Base-by-base conservation (phyloP, 2,888 invertebrate genomes). In the Agrotis puta region DNA sequence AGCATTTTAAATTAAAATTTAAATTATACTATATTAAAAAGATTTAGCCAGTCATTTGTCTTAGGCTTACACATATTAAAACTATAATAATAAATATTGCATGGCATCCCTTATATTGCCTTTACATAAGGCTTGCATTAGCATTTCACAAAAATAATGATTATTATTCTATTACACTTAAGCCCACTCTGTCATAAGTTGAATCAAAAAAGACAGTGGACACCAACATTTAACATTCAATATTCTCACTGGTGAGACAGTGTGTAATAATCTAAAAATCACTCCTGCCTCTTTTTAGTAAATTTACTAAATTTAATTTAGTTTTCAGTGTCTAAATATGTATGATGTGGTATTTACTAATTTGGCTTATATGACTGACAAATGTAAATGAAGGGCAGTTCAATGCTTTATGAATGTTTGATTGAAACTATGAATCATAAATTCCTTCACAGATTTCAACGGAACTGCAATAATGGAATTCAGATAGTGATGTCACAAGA, bases 91-190 rank as follows among this genome's bases (percentile, higher is more conserved):
- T 77, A 47, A 47, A 64, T 70, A 79, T 74, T 74, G 79, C 79
- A 74, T 61, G 69, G 78, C 77, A 70, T 64, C 14, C 20, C 13
- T 53, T 56, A 56, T 50, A 61, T 64, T 53, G 70, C 78, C 70
- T 43, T 43, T 79, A 69, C 18, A 79, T 27, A 56, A 13, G 74
- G 79, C 79, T 43, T 51, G 79, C 80, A 67, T 53, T 75, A 79
- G 79, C 75, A 50, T 11, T 51, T 57, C 39, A 3, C 45, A 56
- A 27, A 54, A 33, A 56, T n/a, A 11, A 33, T 13, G 6, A 13
- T 33, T 56, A 33, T 33, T 56, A 33, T 6, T 33, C 7, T 39
- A 11, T 39, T 39, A 39, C 39, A 39, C 39, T 39, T 39, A 39
- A 11, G 39, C 39, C 56, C 33, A 54, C 54, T 54, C n/a, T 54